Evolutionary conservation across 1,140 invertebrate species (phyloP).

Genomic region (Chironomus tepperi): DNA sequence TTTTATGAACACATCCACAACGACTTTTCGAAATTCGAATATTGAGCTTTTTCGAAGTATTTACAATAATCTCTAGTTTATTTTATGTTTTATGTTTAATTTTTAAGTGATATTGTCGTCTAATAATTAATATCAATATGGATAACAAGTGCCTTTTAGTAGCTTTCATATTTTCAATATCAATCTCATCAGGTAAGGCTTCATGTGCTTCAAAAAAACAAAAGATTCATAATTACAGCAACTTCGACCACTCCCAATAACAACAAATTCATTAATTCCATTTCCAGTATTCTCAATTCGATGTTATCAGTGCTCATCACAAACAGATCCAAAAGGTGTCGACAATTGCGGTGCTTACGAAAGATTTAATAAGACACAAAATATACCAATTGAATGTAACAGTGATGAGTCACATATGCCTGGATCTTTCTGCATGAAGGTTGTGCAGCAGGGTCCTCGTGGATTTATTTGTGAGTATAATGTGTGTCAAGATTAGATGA

Average conservation of each 20-base stretch:
- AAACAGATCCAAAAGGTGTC: conserved; percentile 59
- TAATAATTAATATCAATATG: neutral
- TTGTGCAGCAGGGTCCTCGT: conserved; percentile 76
- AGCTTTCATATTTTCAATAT: neutral
- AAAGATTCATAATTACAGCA: too few species aligned
- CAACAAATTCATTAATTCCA: conserved; percentile 23
- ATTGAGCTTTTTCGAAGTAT: too few species aligned
- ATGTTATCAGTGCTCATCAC: conserved; percentile 83
- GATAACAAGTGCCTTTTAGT: neutral
- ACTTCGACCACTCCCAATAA: neutral
- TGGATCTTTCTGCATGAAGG: conserved; percentile 89
- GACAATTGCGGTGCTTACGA: conserved; percentile 83
- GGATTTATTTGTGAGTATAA: conserved; percentile 81
- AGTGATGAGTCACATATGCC: conserved; percentile 82
- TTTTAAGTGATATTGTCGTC: too few species aligned
- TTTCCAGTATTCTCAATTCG: conserved; percentile 54
- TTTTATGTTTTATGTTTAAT: too few species aligned
- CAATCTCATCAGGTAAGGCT: neutral
- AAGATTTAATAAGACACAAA: conserved; percentile 65
- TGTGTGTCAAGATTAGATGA: too few species aligned
- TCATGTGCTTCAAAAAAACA: too few species aligned
- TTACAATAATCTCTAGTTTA: too few species aligned
- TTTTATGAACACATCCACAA: too few species aligned
- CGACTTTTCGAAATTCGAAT: too few species aligned
- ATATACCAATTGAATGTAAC: conserved; percentile 80